These are phyloP conservation scores for Stigmatopora nigra DNA, from an alignment of 2,113 vertebrate species.

Conservation along the genomic window DNA sequence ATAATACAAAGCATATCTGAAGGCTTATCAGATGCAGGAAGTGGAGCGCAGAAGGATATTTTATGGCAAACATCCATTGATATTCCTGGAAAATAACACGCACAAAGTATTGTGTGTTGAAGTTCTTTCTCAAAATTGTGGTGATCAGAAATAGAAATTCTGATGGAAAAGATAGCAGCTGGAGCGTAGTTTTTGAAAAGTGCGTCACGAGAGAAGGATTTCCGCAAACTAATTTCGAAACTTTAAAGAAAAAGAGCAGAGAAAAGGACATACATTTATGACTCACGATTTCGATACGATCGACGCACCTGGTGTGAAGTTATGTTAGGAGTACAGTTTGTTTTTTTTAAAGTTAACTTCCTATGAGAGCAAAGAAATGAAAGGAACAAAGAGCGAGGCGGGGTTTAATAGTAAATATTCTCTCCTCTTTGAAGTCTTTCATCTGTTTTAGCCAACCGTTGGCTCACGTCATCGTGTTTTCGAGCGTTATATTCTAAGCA, in stretches of 20 bases:
- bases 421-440: neutral
- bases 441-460: too few species aligned
- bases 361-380: neutral
- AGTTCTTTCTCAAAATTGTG: neutral
- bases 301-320: neutral
- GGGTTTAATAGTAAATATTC: neutral
- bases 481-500: too few species aligned
- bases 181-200: neutral
- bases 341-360: too few species aligned
- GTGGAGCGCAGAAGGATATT: neutral
- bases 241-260: neutral
- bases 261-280: neutral
- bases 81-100: neutral
- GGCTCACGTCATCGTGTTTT: too few species aligned
- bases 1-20: constrained; percentile 25
- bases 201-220: neutral
- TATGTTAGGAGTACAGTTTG: too few species aligned
- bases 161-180: too few species aligned
- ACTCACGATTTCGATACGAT: neutral
- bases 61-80: neutral
- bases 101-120: neutral
- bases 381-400: neutral
- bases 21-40: neutral
- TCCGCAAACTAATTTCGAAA: neutral
- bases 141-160: too few species aligned